Evolutionary conservation across 2,888 invertebrate species (phyloP), one percentile per base, ranked within the genome.

Genomic region (Gisinianus flammeolus): DNA sequence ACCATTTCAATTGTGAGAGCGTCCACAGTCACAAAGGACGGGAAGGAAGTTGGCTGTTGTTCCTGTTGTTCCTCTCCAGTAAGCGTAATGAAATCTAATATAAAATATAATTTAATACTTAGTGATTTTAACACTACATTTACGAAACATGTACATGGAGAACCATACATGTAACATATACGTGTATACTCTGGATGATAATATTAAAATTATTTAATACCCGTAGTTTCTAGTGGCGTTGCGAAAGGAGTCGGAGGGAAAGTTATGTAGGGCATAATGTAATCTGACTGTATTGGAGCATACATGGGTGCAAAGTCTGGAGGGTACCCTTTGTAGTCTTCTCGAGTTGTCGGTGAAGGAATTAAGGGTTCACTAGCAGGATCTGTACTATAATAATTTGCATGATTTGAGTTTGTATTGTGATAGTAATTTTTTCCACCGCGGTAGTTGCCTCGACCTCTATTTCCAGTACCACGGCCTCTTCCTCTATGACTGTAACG

Each of bases 31-130:
- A 78, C 66, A 16, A 78, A 76, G 19, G 78, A 76, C 26, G 79
- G 54, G 66, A 79, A 80, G 26, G 68, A 33, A 8, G 35, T 35
- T 35, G 5, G 35, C 12, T 35, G 35, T 26, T 62, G 62, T 24
- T 76, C 79, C 12, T 35, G 35, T 26, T 62, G 62, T 24, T 76
- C 79, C 24, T 76, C 79, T 79, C 68, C 81, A 79, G 71, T 83
- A 83, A 66, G 83, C 82, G 82, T 83, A 26, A 83, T 72, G 78
- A n/a, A n/a, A n/a, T n/a, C n/a, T n/a, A n/a, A n/a, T n/a, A n/a
- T n/a, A n/a, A n/a, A n/a, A n/a, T n/a, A n/a, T n/a, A n/a, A n/a
- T n/a, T n/a, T n/a, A n/a, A n/a, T n/a, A n/a, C n/a, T n/a, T n/a
- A n/a, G n/a, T n/a, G n/a, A n/a, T n/a, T n/a, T n/a, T n/a, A n/a